Base-by-base conservation (phyloP, 2,113 vertebrate species). In the Equus quagga region DNA sequence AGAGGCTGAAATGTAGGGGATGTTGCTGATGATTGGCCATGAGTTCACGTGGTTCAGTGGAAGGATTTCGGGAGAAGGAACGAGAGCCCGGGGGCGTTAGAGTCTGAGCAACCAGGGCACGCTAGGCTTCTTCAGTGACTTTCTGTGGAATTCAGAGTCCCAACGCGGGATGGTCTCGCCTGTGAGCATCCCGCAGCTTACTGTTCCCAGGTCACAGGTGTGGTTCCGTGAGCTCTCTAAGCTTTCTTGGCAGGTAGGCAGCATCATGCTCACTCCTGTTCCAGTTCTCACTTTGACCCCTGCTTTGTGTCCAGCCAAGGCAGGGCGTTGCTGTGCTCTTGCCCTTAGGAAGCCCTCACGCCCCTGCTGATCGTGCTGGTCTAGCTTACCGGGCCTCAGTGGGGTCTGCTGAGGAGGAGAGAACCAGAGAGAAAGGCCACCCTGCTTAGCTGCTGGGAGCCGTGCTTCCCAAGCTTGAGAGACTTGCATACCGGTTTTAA, bases 151-250 rank as follows among this genome's bases (percentile, higher is more conserved):
- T 93, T 51, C 41, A 7, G 2, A 82, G 28, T 23, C 26, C 7
- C 17, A 31, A 3, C 12, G 46, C 7, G 90, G 62, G 17, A 75
- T 19, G 19, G 6, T 54, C 54, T 89, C 10, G 0, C 60, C 44
- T 21, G 1, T 24, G 56, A 76, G 58, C 67, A 13, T 31, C 14
- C 8, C 67, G 2, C 11, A 1, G 81, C 51, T 92, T n/a, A 17
- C 18, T 33, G 2, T 36, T 44, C 23, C 24, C 1, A 15, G 18
- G 24, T 12, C 58, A 36, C 0, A 0, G 33, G 0, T 17, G 8
- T 76, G 36, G 19, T 49, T 33, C 24, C 11, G 1, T n/a, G 24
- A 36, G 19, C n/a, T 76, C 36, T 46, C 58, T 44, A 58, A 28
- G 8, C 80, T 80, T 58, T 88, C 28, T 51, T 64, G 28, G 60